A percentile compares a stretch with the other conserved stretches of the same genome.
phyloP scores from a whole-genome alignment of 2,113 vertebrate genomes.

The Pterocles gutturalis region DNA sequence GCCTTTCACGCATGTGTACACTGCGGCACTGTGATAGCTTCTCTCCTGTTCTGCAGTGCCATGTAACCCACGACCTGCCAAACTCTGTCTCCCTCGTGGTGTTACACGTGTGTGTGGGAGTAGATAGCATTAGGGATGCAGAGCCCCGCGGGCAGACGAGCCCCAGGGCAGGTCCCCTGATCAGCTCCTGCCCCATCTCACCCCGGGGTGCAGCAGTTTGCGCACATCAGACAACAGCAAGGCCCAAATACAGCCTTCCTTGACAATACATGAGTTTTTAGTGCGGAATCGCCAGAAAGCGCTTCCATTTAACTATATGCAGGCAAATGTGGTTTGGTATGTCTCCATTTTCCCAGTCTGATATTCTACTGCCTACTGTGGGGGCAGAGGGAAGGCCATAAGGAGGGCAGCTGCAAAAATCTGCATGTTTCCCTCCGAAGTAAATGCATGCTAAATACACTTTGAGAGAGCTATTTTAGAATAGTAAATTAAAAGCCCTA shows the following conservation, averaged over 20 bases:
- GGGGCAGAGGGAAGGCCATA: constrained; percentile 69
- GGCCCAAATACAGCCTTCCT: background rate
- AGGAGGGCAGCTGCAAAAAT: constrained; percentile 68
- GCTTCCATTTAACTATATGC: background rate
- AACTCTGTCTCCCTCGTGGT: constrained; percentile 33
- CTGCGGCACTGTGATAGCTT: constrained; percentile 14
- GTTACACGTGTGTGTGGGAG: constrained; percentile 29
- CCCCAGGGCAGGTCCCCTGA: background rate
- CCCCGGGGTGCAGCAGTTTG: rapidly evolving
- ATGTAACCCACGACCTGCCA: constrained; percentile 50
- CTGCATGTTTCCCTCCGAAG: constrained; percentile 63
- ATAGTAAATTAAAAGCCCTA: constrained; percentile 47
- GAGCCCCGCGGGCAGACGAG: background rate
- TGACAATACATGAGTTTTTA: background rate
- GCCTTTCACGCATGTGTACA: background rate
- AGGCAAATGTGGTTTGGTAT: constrained; percentile 20
- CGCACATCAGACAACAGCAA: rapidly evolving
- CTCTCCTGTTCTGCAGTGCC: constrained; percentile 27
- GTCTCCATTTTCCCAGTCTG: constrained; percentile 46
- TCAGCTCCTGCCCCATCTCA: background rate
- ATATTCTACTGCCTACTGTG: constrained; percentile 58
- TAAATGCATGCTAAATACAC: constrained; percentile 57
- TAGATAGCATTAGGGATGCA: background rate
- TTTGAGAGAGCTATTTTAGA: constrained; percentile 33
- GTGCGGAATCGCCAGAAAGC: background rate